Conservation (phyloP, 2,888 invertebrate genomes). For the Tanytarsus gracilentus region DNA sequence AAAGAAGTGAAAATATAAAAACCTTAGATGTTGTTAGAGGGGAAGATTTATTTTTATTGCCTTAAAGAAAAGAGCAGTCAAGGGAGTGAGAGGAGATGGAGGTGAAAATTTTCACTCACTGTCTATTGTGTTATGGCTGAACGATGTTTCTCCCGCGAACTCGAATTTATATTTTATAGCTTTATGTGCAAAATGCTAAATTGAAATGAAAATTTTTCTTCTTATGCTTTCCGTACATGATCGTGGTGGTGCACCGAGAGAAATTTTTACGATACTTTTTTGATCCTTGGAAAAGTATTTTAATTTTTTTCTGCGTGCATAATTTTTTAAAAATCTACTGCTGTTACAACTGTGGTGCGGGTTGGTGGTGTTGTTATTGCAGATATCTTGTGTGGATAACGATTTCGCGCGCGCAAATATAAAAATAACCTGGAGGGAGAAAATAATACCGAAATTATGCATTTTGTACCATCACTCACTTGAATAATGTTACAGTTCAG, state of each 20-base stretch:
- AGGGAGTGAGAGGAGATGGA: conserved; percentile 6
- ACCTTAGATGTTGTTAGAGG: conserved; percentile 25
- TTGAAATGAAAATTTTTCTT: conserved; percentile 28
- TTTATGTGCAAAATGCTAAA: conserved; percentile 28
- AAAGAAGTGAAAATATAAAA: conserved; percentile 18
- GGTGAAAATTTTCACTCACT: neutral
- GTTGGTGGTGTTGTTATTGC: too few relatives aligned
- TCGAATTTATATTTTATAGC: conserved; percentile 29
- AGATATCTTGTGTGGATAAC: too few relatives aligned
- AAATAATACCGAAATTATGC: conserved; percentile 28
- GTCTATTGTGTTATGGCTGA: too few relatives aligned
- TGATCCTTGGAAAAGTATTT: too few relatives aligned
- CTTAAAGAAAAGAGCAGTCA: conserved; percentile 10
- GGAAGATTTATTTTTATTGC: conserved; percentile 29
- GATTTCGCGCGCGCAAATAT: conserved; percentile 19
- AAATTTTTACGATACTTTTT: too few relatives aligned
- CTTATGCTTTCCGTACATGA: too few relatives aligned
- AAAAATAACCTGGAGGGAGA: too few relatives aligned
- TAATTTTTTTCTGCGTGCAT: too few relatives aligned
- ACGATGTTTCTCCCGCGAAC: too few relatives aligned
- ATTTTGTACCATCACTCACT: conserved; percentile 3
- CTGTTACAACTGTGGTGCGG: too few relatives aligned
- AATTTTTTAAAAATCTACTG: too few relatives aligned
- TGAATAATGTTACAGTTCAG: neutral
- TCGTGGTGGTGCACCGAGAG: too few relatives aligned